phyloP scores from a whole-genome alignment of 2,797 vertebrate genomes.

The Jordanella pulchra region DNA sequence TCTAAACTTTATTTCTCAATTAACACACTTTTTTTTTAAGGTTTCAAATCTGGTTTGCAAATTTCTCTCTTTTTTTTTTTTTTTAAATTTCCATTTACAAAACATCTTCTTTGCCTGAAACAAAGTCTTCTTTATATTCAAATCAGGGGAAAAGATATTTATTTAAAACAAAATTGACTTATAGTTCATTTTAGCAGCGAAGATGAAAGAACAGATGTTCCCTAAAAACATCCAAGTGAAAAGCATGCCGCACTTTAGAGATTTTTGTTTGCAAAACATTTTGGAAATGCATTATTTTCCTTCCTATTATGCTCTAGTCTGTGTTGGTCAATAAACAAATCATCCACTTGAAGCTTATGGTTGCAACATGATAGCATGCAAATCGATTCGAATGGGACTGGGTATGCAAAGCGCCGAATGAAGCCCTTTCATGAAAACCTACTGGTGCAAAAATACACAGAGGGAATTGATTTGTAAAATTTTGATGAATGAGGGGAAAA shows the following conservation, averaged over 20 bases:
- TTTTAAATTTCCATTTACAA: too few species aligned
- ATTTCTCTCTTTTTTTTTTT: too few species aligned
- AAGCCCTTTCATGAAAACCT: neutral
- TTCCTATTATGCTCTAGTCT: neutral
- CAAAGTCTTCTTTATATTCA: too few species aligned
- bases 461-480: constrained; percentile 6
- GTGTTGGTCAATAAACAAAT: neutral
- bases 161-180: neutral
- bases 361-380: neutral
- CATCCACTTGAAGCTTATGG: neutral
- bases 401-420: too few species aligned
- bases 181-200: neutral
- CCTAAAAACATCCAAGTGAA: neutral
- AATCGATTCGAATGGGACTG: neutral
- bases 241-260: neutral
- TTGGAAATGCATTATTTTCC: neutral
- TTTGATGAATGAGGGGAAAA: constrained; percentile 7
- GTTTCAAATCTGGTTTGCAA: too few species aligned
- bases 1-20: too few species aligned
- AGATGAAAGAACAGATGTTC: neutral
- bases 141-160: too few species aligned
- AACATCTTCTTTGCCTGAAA: too few species aligned
- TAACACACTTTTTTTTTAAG: too few species aligned
- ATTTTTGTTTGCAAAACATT: neutral
- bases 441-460: neutral